Conservation (phyloP, 1,140 invertebrate genomes). For the Parapsyche elsis region DNA sequence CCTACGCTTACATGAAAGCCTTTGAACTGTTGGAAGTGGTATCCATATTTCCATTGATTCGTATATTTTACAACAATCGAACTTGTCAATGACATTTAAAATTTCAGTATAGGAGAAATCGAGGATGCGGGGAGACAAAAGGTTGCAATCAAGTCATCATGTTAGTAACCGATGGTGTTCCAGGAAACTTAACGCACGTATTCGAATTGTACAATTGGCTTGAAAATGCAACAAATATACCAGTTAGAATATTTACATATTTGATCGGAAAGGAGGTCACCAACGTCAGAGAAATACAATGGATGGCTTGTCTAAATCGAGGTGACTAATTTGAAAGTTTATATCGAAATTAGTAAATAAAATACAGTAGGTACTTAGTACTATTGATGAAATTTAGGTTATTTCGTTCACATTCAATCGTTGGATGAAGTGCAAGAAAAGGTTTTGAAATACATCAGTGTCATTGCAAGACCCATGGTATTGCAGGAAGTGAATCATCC, state of each 20-base stretch:
- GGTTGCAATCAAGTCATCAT: constrained; percentile 97
- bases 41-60: constrained; percentile 57
- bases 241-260: constrained; percentile 97
- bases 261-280: constrained; percentile 95
- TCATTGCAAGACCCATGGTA: constrained; percentile 89
- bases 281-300: constrained; percentile 89
- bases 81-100: constrained; percentile 31
- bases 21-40: constrained; percentile 86
- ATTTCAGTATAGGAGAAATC: constrained; percentile 67
- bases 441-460: constrained; percentile 91
- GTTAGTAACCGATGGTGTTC: constrained; percentile 98
- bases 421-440: constrained; percentile 94
- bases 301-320: constrained; percentile 96
- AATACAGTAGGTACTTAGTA: not conserved
- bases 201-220: constrained; percentile 88
- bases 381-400: constrained; percentile 77
- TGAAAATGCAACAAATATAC: constrained; percentile 72
- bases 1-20: constrained; percentile 83
- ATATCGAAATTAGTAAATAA: not conserved
- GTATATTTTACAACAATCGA: constrained; percentile 15
- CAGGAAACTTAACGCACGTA: constrained; percentile 87
- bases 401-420: constrained; percentile 91
- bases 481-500: constrained; percentile 81
- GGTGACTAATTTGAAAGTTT: constrained; percentile 67
- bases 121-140: constrained; percentile 70